Evolutionary conservation across 1,140 invertebrate genomes (phyloP), one percentile per base, ranked within the genome.

Genomic region (Pachyrhynchus sulphureomaculatus): DNA sequence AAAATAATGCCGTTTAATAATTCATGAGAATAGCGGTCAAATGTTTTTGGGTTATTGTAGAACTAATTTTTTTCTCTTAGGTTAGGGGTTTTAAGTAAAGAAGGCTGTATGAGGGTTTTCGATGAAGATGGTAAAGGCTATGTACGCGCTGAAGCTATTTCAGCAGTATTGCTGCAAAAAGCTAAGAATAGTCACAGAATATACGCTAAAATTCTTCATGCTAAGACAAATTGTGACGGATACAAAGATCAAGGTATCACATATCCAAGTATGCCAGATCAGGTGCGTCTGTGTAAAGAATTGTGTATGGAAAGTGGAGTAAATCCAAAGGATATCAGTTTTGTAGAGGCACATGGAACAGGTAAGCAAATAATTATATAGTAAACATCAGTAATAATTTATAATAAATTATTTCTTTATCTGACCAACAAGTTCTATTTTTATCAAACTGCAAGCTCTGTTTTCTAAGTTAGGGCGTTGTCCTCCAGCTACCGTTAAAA

Each of bases 61-160:
- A n/a, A n/a, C n/a, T n/a, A n/a, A n/a, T n/a, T n/a, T n/a, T n/a
- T 47, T 47, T 32, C 17, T 64, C 68, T n/a, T 65, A 88, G 88
- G 68, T 79, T 92, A 75, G 92, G 92, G 34, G 93, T 98, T 68
- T 75, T 98, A 8, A 90, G 91, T 0, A 70, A 80, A 0, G 90
- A 96, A 56, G 95, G 96, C 6, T 83, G 80, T 39, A 96, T 93
- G 75, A 93, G 93, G 73, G 87, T 88, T 26, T 98, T 98, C 73
- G 95, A 98, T 77, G 85, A 86, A 41, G 83, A 84, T 60, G 88
- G 87, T 0, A 84, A 86, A 62, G 90, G 90, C 0, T 92, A 90
- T 68, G 85, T 82, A 0, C 79, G 89, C 10, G 85, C 87, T 2
- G 89, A 92, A 78, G 86, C 91, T 0, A 81, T 96, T 10, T 83